phyloP scores from a whole-genome alignment of 2,113 vertebrate genomes.

The Eptatretus burgeri region DNA sequence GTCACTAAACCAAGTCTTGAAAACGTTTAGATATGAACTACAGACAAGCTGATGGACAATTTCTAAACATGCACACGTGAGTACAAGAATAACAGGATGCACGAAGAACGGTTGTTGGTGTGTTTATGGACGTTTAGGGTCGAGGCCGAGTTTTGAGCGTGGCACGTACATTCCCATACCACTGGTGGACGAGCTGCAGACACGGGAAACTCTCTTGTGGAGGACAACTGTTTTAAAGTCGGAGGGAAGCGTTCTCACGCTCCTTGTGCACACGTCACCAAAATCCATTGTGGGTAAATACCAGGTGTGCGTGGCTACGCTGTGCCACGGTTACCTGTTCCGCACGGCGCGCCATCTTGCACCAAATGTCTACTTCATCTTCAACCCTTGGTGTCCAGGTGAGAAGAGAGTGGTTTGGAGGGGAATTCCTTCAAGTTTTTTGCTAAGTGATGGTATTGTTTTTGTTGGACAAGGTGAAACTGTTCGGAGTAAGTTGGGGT shows the following conservation, averaged over 20 bases:
- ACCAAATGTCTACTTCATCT: conserved; percentile 44
- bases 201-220: conserved; percentile 27
- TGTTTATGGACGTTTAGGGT: conserved; percentile 19
- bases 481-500: too few relatives aligned
- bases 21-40: too few relatives aligned
- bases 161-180: conserved; percentile 50
- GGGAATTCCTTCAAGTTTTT: too few relatives aligned
- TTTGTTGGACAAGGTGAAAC: too few relatives aligned
- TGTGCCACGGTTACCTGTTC: conserved; percentile 43
- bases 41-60: too few relatives aligned
- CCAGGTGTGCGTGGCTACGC: conserved; percentile 39
- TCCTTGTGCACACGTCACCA: conserved; percentile 33
- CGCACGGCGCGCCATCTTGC: conserved; percentile 25
- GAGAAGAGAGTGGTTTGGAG: not conserved
- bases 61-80: too few relatives aligned
- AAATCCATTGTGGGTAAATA: conserved; percentile 58
- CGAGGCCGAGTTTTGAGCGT: conserved; percentile 48
- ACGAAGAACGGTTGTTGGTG: too few relatives aligned
- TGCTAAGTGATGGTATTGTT: too few relatives aligned
- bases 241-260: conserved; percentile 19
- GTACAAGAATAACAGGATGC: too few relatives aligned
- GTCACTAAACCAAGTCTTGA: too few relatives aligned
- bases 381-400: conserved; percentile 71
- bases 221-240: conserved; percentile 23
- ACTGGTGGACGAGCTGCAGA: conserved; percentile 17